phyloP scores from a whole-genome alignment of 2,113 vertebrate species.

The Grallaria varia region DNA sequence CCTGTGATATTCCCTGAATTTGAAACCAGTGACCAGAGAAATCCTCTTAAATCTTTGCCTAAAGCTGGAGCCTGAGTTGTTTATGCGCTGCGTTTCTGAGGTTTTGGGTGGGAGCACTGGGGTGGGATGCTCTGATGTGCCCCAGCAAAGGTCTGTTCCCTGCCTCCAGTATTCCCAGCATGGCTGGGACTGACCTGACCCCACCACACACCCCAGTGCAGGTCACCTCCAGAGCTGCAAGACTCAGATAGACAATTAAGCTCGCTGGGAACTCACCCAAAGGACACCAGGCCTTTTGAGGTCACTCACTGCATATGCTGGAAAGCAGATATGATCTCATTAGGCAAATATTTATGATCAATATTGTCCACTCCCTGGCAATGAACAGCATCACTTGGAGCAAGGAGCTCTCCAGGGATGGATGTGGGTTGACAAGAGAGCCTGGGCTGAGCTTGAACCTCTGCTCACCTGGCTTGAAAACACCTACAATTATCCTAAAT shows the following conservation, averaged over 20 bases:
- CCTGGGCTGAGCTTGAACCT: not conserved
- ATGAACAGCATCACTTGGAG: not conserved
- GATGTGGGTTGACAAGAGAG: not conserved
- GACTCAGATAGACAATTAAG: not conserved
- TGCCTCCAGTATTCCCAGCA: not conserved
- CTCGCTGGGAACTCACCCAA: not conserved
- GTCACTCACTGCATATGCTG: not conserved
- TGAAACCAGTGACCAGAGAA: not conserved
- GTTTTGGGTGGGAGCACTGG: not conserved
- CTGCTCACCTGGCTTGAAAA: conserved; percentile 27
- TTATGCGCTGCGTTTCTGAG: not conserved
- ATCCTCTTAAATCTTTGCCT: not conserved
- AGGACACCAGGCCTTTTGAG: conserved; percentile 2
- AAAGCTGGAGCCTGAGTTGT: not conserved
- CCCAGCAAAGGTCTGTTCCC: not conserved
- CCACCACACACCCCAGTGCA: not conserved
- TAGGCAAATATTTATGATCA: conserved; percentile 52
- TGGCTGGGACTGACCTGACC: not conserved
- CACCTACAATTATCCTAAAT: not conserved
- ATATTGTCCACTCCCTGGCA: conserved; percentile 4
- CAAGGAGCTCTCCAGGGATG: not conserved
- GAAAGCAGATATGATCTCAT: conserved; percentile 37
- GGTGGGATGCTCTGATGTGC: not conserved
- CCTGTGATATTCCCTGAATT: not conserved
- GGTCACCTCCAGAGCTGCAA: not conserved